Conservation (phyloP, 2,113 vertebrate species). For the Phaethornis superciliosus region DNA sequence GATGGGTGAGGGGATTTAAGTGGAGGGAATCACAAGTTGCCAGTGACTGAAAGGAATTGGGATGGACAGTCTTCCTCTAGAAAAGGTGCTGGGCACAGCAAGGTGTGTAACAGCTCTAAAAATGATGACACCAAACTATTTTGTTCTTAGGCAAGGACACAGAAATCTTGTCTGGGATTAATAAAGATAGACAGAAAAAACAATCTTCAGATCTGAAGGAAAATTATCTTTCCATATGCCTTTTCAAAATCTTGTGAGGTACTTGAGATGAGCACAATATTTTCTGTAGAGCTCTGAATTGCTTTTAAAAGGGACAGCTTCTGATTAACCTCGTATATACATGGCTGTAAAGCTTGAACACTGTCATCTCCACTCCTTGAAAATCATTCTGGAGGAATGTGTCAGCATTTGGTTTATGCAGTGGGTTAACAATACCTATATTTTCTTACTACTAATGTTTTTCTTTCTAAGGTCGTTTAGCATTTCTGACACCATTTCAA, state of each 20-base stretch:
- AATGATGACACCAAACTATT: background rate
- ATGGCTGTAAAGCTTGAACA: background rate
- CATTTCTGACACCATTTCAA: background rate
- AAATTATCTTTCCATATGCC: background rate
- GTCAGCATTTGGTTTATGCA: background rate
- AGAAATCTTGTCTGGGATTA: background rate
- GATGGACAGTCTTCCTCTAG: background rate
- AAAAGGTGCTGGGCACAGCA: background rate
- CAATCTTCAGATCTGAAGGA: background rate
- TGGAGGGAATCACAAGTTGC: background rate
- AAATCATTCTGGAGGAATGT: background rate
- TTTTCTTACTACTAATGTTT: background rate
- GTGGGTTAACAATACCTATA: background rate
- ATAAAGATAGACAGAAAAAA: background rate
- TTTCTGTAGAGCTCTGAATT: background rate
- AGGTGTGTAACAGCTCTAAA: background rate
- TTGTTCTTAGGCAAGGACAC: background rate
- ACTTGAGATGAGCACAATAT: background rate
- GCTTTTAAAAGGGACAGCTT: background rate
- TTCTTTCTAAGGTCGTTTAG: background rate
- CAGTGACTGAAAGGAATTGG: background rate
- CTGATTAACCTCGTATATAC: background rate
- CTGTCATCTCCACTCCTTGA: background rate
- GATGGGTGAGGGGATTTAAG: background rate
- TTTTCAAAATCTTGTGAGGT: background rate